A percentile compares a stretch with the other conserved stretches of the same genome.
Evolutionary conservation across 2,113 vertebrate species (phyloP).

Genomic region (Gymnarchus niloticus): DNA sequence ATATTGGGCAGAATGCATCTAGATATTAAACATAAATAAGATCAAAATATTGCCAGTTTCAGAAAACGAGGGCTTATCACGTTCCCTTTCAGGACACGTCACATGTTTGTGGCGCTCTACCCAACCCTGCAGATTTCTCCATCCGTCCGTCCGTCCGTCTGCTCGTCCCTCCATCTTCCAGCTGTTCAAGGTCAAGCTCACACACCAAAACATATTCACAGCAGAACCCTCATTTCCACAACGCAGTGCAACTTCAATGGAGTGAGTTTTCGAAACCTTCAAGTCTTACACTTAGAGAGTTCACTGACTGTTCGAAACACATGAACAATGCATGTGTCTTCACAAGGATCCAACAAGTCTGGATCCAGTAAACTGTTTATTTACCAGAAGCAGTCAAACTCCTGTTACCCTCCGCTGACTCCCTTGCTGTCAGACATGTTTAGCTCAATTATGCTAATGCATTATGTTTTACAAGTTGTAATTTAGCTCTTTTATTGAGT

Average conservation of each 20-base stretch:
- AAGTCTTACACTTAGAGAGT: background rate
- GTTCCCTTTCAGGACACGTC: background rate
- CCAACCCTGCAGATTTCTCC: background rate
- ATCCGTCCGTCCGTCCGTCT: background rate
- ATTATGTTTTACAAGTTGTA: background rate
- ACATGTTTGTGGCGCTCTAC: background rate
- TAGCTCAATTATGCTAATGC: background rate
- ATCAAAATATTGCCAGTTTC: background rate
- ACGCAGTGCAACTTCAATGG: background rate
- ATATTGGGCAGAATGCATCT: background rate
- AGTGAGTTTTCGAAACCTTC: background rate
- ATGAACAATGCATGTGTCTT: background rate
- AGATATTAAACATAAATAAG: background rate
- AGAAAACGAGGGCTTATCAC: background rate
- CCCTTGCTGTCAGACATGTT: background rate
- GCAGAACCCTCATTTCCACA: background rate
- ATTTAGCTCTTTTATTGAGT: background rate
- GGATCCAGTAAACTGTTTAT: background rate
- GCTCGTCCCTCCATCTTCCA: background rate
- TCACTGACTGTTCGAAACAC: background rate
- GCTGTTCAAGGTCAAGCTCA: background rate
- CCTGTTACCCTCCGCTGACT: background rate
- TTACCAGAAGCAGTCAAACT: background rate
- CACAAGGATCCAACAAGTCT: background rate
- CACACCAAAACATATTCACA: background rate